Evolutionary conservation across 2,113 vertebrate species (phyloP).

Genomic region (Axis porcinus): DNA sequence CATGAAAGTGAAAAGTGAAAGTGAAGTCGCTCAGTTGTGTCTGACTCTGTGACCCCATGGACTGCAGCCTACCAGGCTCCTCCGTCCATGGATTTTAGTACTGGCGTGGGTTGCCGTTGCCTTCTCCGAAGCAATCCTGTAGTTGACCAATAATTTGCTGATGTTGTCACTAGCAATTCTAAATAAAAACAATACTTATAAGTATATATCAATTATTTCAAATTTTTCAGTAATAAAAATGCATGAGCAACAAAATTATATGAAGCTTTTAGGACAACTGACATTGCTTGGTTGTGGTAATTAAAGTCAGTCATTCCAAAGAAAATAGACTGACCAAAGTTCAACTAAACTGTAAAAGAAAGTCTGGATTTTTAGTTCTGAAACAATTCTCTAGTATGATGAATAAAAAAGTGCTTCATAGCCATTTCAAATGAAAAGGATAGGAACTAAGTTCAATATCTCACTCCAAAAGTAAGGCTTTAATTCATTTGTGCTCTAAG

Average conservation of each 20-base stretch:
- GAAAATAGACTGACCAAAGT: not conserved
- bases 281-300: not conserved
- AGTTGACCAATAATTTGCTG: not conserved
- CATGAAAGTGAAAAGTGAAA: too few relatives aligned
- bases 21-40: too few relatives aligned
- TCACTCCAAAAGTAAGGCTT: not conserved
- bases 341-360: slow-evolving; percentile 42
- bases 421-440: not conserved
- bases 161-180: not conserved
- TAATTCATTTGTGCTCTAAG: not conserved
- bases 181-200: not conserved
- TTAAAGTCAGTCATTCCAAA: slow-evolving; percentile 22
- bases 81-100: too few relatives aligned
- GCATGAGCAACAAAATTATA: not conserved
- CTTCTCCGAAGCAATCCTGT: not conserved
- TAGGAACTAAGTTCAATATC: not conserved
- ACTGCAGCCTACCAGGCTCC: too few relatives aligned
- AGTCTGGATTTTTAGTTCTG: not conserved
- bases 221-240: not conserved
- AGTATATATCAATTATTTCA: not conserved
- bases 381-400: not conserved
- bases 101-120: too few relatives aligned
- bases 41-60: too few relatives aligned
- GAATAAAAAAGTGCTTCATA: not conserved
- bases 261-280: not conserved